These are phyloP conservation scores for Andrena hattorfiana DNA, from an alignment of 2,888 invertebrate genomes.

Conservation along the genomic window DNA sequence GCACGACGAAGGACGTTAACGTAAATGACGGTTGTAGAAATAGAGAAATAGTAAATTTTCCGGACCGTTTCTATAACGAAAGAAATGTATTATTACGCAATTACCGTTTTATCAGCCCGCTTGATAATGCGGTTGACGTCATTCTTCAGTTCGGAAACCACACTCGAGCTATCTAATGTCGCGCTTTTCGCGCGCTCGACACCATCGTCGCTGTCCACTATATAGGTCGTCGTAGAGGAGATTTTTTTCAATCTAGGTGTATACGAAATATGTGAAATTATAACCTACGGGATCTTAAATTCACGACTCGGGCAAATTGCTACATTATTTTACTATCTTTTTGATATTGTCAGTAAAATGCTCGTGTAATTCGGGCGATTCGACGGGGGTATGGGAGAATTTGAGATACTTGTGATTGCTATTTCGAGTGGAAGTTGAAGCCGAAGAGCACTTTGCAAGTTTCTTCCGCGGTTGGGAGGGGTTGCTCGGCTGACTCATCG, in stretches of 20 bases:
- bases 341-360: not conserved
- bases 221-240: constrained; percentile 58
- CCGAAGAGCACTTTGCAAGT: constrained; percentile 37
- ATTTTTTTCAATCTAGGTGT: constrained; percentile 53
- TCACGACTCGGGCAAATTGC: not conserved
- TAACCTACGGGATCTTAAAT: constrained; percentile 16
- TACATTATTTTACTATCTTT: not conserved
- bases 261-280: not conserved
- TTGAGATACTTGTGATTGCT: constrained; percentile 71
- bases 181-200: not conserved
- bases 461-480: constrained; percentile 54
- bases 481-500: constrained; percentile 72
- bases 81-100: not conserved
- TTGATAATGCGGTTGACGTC: not conserved
- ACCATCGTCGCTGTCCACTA: constrained; percentile 42
- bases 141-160: not conserved
- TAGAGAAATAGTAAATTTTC: not conserved
- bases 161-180: constrained; percentile 20
- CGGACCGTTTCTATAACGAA: not conserved
- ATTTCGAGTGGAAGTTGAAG: constrained; percentile 45
- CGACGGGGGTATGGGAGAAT: not conserved
- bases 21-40: not conserved
- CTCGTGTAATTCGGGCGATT: not conserved
- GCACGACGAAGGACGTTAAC: not conserved
- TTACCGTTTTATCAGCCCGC: constrained; percentile 55